phyloP scores from a whole-genome alignment of 1,140 invertebrate genomes.

The Tribolium castaneum region DNA sequence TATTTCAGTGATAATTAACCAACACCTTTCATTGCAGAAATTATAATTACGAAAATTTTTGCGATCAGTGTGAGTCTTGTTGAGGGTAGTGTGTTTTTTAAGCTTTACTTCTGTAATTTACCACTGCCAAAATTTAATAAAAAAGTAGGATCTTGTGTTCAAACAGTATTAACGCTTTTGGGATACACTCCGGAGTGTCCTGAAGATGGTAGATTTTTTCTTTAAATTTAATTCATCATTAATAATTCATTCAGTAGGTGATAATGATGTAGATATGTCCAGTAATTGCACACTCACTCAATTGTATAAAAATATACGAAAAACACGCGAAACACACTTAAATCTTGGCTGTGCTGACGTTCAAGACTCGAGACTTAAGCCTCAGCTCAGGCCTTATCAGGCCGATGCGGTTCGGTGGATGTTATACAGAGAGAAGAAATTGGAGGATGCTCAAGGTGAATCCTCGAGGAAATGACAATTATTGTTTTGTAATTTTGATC shows the following conservation, averaged over 20 bases:
- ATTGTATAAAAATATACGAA: conserved; percentile 49
- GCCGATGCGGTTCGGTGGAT: conserved; percentile 77
- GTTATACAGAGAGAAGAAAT: conserved; percentile 67
- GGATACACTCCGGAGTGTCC: conserved; percentile 42
- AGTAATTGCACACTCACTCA: conserved; percentile 43
- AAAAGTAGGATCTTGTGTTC: conserved; percentile 51
- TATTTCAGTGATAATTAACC: no score
- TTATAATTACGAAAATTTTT: conserved; percentile 46
- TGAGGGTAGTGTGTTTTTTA: conserved; percentile 35
- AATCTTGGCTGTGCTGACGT: conserved; percentile 39
- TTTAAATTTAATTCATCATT: not conserved
- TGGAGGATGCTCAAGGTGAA: conserved; percentile 41
- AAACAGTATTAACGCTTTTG: conserved; percentile 50
- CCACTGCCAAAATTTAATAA: conserved; percentile 53
- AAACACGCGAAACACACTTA: conserved; percentile 32
- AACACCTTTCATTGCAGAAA: conserved; percentile 31
- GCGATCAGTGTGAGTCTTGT: conserved; percentile 22
- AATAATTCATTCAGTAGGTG: conserved; percentile 19
- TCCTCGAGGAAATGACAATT: conserved; percentile 17
- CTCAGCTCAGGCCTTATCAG: conserved; percentile 75
- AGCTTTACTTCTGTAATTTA: conserved; percentile 51
- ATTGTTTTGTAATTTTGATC: conserved; percentile 48
- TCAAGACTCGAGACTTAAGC: conserved; percentile 56
- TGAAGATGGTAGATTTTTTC: conserved; percentile 13
- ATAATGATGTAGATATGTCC: conserved; percentile 37